phyloP scores from a whole-genome alignment of 2,888 invertebrate species.

The Leptodirus hochenwartii region DNA sequence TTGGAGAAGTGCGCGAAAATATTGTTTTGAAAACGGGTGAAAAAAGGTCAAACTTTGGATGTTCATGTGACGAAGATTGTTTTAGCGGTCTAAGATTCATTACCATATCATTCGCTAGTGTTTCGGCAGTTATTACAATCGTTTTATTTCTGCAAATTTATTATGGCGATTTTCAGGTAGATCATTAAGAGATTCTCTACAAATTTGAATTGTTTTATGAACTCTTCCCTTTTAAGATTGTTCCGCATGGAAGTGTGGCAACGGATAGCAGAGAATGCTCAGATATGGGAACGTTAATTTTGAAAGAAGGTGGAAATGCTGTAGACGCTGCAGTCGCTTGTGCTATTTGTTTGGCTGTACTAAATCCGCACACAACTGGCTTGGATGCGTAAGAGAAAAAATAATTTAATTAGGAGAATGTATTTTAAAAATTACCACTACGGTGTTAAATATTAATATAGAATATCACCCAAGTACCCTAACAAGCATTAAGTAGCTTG shows the following conservation, averaged over 20 bases:
- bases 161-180: constrained; percentile 53
- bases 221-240: constrained; percentile 31
- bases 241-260: constrained; percentile 59
- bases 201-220: constrained; percentile 1
- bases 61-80: constrained; percentile 21
- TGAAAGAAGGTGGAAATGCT: constrained; percentile 54
- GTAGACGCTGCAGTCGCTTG: constrained; percentile 59
- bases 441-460: no score
- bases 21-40: constrained; percentile 32
- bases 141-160: constrained; percentile 56
- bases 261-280: constrained; percentile 53
- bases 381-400: constrained; percentile 50
- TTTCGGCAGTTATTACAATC: constrained; percentile 48
- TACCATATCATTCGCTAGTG: constrained; percentile 41
- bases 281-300: constrained; percentile 43
- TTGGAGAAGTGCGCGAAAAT: constrained; percentile 36
- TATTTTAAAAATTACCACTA: no score
- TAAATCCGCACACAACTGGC: constrained; percentile 53
- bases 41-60: constrained; percentile 17
- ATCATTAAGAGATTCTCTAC: neutral
- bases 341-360: constrained; percentile 54
- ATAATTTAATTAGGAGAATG: neutral
- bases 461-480: no score
- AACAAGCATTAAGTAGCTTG: no score
- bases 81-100: constrained; percentile 45